Evolutionary conservation across 2,888 invertebrate species (phyloP).

Genomic region (Euclidia mi): DNA sequence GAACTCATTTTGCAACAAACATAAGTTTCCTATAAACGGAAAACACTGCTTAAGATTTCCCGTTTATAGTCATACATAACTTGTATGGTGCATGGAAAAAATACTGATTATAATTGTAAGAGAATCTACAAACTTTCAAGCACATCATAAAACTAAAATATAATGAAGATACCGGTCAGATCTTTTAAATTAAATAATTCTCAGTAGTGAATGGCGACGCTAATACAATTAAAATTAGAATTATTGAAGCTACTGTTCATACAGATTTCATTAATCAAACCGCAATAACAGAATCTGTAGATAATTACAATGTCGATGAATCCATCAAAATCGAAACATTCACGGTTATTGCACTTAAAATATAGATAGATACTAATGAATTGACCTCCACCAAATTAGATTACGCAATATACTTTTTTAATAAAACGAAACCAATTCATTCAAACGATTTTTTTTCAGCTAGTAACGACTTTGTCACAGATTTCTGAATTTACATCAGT

Average conservation of each 20-base stretch:
- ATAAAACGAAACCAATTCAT: neutral
- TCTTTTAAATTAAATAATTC: too few species aligned
- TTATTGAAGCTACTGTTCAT: neutral
- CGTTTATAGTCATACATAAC: too few species aligned
- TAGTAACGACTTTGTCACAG: slow-evolving; percentile 32
- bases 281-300: slow-evolving; percentile 7
- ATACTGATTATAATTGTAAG: too few species aligned
- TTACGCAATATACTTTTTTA: slow-evolving; percentile 5
- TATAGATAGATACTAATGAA: slow-evolving; percentile 16
- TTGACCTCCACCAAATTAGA: slow-evolving; percentile 6
- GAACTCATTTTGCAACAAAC: slow-evolving; percentile 12
- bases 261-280: slow-evolving; percentile 6
- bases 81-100: too few species aligned
- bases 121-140: too few species aligned
- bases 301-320: slow-evolving; percentile 4
- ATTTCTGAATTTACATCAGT: slow-evolving; percentile 21
- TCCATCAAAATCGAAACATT: slow-evolving; percentile 8
- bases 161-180: too few species aligned
- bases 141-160: too few species aligned
- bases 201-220: too few species aligned
- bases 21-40: neutral
- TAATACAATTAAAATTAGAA: slow-evolving; percentile 11
- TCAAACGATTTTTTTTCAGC: slow-evolving; percentile 2
- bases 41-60: too few species aligned
- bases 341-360: slow-evolving; percentile 14